Evolutionary conservation across 2,888 invertebrate genomes (phyloP), one percentile per base, ranked within the genome.

Genomic region (Xestobium rufovillosum): DNA sequence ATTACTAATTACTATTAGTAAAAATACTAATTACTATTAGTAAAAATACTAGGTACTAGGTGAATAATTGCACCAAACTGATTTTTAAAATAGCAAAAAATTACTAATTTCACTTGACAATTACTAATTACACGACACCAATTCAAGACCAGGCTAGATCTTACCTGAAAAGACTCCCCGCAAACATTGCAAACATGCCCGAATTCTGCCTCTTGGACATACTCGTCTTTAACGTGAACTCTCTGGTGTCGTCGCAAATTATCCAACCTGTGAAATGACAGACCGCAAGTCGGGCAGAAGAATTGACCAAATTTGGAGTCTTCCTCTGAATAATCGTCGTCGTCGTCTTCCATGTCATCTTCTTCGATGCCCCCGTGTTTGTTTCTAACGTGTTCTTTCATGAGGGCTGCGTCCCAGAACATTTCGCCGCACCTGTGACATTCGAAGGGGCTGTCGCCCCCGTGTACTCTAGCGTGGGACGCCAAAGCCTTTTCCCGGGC

Each of bases 401-500:
- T 62, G 15, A 71, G 63, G 14, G 63, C 65, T 3, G 71, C 60
- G 50, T 78, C 78, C 84, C 84, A 86, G 60, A 86, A 87, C 75
- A 86, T 76, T 61, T 87, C 87, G 41, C 81, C 82, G 57, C 87
- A 88, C 43, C 77, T 75, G 26, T 75, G 75, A 58, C 88, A 88
- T 55, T 87, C 86, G 49, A 81, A 75, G 0, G 86, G 83, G 10
- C 83, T 83, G 53, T 87, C 85, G 10, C 80, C 83, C 9, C 82
- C 83, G 63, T 87, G 87, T 19, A 84, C 72, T 65, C 84, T 64
- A 0, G 81, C 69, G 57, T 88, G 87, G 0, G 86, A 84, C 35
- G 80, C 77, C 14, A 87, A 64, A 1, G 87, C 87, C 55, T 87
- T 88, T 56, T 87, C 85, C 33, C 87, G 69, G 0, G 86, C 86